A percentile compares a stretch with the other conserved stretches of the same genome.
phyloP scores from a whole-genome alignment of 2,888 invertebrate genomes.

The Tenthredo distinguenda region DNA sequence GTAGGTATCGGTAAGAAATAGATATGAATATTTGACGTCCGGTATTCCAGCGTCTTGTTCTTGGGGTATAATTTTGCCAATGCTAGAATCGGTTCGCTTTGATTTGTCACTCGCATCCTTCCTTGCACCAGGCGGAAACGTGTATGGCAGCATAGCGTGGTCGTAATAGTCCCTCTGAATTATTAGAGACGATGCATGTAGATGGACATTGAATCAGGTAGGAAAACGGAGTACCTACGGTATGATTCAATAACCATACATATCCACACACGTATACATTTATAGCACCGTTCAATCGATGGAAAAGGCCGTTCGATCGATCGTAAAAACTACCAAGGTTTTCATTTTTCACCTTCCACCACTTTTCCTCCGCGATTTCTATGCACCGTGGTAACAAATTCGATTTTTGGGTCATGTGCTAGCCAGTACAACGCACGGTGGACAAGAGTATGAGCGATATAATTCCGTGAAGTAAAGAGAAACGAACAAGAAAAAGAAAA shows the following conservation, averaged over 20 bases:
- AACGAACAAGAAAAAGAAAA: background rate
- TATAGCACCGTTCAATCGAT: background rate
- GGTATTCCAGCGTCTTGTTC: background rate
- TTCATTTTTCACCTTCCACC: background rate
- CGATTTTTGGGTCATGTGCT: background rate
- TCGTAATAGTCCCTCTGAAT: conserved; percentile 42
- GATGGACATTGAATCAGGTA: conserved; percentile 35
- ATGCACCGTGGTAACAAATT: background rate
- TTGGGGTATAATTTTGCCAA: conserved; percentile 29
- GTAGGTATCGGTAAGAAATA: background rate
- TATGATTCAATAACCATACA: background rate
- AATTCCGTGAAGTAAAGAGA: background rate
- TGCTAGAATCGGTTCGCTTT: conserved; percentile 24
- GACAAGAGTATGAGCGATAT: background rate
- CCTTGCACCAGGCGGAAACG: conserved; percentile 4
- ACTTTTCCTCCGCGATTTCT: background rate
- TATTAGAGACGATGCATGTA: conserved; percentile 29
- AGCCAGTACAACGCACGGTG: background rate
- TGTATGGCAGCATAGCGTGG: conserved; percentile 37
- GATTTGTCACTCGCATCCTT: conserved; percentile 39
- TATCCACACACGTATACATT: background rate
- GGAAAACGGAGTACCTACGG: background rate
- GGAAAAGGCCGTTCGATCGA: background rate
- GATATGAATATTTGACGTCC: conserved; percentile 8
- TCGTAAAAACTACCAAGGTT: background rate